Evolutionary conservation across 2,888 invertebrate species (phyloP).

Genomic region (Agriotes lineatus): DNA sequence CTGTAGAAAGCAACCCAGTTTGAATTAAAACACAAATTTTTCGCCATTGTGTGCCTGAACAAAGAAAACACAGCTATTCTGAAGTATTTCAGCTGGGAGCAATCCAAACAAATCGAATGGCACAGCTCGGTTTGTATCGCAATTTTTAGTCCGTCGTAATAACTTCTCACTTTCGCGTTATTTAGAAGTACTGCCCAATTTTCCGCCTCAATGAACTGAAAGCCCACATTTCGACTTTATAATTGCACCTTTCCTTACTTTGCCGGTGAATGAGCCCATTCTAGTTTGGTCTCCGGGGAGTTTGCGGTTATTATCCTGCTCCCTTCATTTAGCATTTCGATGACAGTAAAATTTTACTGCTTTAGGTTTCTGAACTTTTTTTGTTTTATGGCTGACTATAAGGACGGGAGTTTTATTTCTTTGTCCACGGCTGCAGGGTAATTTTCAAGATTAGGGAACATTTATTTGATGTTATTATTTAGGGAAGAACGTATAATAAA

Average conservation of each 20-base stretch:
- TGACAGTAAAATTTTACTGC: background rate
- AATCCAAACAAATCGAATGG: too few species aligned
- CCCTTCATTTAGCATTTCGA: constrained; percentile 1
- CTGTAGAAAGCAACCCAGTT: too few species aligned
- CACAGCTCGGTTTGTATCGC: background rate
- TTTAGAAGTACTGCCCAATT: constrained; percentile 1
- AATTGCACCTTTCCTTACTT: constrained; percentile 1
- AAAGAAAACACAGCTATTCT: too few species aligned
- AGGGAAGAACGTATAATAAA: too few species aligned
- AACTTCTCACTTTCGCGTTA: background rate
- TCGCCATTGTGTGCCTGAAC: too few species aligned
- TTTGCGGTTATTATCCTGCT: background rate
- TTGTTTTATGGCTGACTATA: too few species aligned
- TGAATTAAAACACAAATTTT: too few species aligned
- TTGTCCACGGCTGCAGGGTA: too few species aligned
- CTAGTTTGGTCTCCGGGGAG: background rate
- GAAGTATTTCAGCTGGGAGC: too few species aligned
- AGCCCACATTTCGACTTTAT: constrained; percentile 9
- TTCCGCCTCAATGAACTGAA: background rate
- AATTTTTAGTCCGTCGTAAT: background rate
- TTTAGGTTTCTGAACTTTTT: background rate
- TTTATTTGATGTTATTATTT: too few species aligned
- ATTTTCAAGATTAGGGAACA: too few species aligned
- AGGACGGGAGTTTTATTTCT: too few species aligned
- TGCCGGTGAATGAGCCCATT: background rate